Evolutionary conservation across 2,113 vertebrate genomes (phyloP).

Genomic region (Podarcis cretensis): DNA sequence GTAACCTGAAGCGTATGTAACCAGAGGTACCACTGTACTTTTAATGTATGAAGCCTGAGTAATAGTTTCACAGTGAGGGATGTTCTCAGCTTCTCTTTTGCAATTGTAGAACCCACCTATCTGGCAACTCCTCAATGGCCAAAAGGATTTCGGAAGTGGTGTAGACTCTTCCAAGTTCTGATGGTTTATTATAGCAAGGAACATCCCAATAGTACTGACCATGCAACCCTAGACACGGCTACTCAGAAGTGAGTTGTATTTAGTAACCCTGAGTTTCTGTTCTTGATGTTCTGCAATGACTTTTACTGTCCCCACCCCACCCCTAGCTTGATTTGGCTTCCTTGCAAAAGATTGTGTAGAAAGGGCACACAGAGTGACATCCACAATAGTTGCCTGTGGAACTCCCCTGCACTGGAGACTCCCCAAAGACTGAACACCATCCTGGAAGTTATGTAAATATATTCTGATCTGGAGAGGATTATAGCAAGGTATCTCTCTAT

Average conservation of each 20-base stretch:
- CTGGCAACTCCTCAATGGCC: not conserved
- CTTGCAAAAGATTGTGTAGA: too few species aligned
- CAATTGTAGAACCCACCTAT: not conserved
- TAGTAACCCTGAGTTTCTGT: not conserved
- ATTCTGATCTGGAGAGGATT: not conserved
- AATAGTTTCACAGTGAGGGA: not conserved
- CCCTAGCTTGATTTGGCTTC: not conserved
- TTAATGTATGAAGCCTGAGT: not conserved
- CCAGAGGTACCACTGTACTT: too few species aligned
- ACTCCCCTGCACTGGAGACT: not conserved
- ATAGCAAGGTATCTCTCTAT: not conserved
- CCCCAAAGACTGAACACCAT: too few species aligned
- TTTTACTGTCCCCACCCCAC: too few species aligned
- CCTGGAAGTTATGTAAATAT: not conserved
- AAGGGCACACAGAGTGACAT: not conserved
- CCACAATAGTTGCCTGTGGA: not conserved
- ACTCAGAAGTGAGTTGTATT: not conserved
- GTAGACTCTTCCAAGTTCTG: not conserved
- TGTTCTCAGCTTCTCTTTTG: not conserved
- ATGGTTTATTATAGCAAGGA: not conserved
- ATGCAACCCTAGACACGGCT: not conserved
- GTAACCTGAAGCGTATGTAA: too few species aligned
- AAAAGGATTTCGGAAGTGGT: not conserved
- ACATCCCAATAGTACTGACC: not conserved
- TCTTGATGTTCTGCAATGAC: not conserved